A percentile compares a stretch with the other conserved stretches of the same genome.
Conservation (phyloP, 2,888 invertebrate species). For the Stenichneumon culpator region DNA sequence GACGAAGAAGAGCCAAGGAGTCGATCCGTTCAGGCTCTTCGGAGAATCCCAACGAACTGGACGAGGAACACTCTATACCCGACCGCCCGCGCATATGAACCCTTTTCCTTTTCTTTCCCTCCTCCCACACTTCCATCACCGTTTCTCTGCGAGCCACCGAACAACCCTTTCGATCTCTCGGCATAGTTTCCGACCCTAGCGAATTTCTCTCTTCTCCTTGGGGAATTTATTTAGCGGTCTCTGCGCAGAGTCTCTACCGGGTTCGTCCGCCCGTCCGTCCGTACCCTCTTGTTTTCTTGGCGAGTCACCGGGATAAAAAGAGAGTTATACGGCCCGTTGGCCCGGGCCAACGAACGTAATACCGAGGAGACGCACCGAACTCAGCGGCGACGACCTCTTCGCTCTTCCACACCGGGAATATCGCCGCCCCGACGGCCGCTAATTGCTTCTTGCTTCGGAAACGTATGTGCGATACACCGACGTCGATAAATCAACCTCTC, state of each 20-base stretch:
- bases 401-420: slow-evolving; percentile 27
- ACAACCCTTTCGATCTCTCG: neutral
- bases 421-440: slow-evolving; percentile 61
- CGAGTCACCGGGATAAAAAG: slow-evolving; percentile 56
- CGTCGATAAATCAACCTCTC: slow-evolving; percentile 66
- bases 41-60: slow-evolving; percentile 32
- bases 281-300: slow-evolving; percentile 58
- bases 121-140: neutral
- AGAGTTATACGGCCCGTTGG: slow-evolving; percentile 28
- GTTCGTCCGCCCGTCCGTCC: slow-evolving; percentile 12
- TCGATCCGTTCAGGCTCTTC: slow-evolving; percentile 23
- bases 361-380: slow-evolving; percentile 48
- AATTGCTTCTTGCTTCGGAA: slow-evolving; percentile 66
- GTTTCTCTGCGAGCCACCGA: neutral
- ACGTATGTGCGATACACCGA: slow-evolving; percentile 53
- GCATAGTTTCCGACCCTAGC: slow-evolving; percentile 13
- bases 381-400: slow-evolving; percentile 37
- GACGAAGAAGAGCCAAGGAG: slow-evolving; percentile 50
- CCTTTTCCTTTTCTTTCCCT: slow-evolving; percentile 40
- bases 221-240: slow-evolving; percentile 40
- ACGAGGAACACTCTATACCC: neutral
- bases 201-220: slow-evolving; percentile 39
- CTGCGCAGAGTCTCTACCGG: slow-evolving; percentile 13
- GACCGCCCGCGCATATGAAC: neutral
- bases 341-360: slow-evolving; percentile 61